A percentile compares a stretch with the other conserved stretches of the same genome.
phyloP scores from a whole-genome alignment of 2,113 vertebrate species.

The Myiagra hebetior region DNA sequence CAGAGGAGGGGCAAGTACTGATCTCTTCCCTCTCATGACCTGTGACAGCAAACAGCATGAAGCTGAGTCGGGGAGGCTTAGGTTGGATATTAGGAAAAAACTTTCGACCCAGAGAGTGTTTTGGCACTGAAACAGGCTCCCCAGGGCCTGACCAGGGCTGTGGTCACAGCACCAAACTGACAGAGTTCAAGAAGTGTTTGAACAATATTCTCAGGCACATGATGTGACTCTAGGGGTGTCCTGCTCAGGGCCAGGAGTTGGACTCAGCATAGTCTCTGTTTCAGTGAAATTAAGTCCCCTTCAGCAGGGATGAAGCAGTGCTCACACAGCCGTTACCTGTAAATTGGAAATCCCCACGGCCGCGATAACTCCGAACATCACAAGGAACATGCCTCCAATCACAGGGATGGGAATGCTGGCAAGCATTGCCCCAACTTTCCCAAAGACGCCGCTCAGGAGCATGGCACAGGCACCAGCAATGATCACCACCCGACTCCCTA shows the following conservation, averaged over 20 bases:
- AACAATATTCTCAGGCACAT: not conserved
- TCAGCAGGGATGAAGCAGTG: not conserved
- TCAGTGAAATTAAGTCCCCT: not conserved
- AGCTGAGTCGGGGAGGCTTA: not conserved
- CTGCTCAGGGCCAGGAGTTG: not conserved
- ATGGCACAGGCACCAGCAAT: conserved; percentile 81
- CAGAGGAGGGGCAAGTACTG: not conserved
- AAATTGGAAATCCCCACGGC: conserved; percentile 91
- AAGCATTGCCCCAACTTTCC: conserved; percentile 88
- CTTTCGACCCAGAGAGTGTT: not conserved
- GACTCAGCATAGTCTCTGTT: not conserved
- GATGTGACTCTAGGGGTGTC: not conserved
- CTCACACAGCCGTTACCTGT: conserved; percentile 77
- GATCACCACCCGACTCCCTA: conserved; percentile 93
- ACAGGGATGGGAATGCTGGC: conserved; percentile 91
- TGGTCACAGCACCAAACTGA: not conserved
- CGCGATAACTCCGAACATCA: conserved; percentile 91
- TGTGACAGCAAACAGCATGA: not conserved
- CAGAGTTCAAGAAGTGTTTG: not conserved
- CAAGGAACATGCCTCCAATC: conserved; percentile 91
- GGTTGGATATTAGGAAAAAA: not conserved
- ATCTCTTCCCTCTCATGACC: not conserved
- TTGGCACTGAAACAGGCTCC: not conserved
- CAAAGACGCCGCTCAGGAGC: conserved; percentile 85
- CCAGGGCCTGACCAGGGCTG: not conserved